Evolutionary conservation across 2,113 vertebrate genomes (phyloP), one percentile per base, ranked within the genome.

Genomic region (Calidris pygmaea): DNA sequence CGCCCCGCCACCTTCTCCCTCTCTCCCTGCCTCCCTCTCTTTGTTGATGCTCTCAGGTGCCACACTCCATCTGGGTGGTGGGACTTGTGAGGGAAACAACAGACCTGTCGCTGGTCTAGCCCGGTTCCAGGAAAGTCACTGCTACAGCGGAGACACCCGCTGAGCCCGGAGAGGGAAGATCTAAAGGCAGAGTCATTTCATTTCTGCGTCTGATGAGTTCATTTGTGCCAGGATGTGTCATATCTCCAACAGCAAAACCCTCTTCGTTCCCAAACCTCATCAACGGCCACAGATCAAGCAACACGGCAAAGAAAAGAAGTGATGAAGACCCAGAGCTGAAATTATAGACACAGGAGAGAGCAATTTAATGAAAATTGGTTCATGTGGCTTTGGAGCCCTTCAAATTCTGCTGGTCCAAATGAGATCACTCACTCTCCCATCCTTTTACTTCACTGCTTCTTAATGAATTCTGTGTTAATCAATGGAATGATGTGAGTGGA

Each of bases 31-130:
- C 50, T 83, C 52, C 27, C 62, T 41, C 24, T 67, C 67, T 56
- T 22, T 78, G 35, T 80, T 80, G 81, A 59, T 87, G 95, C 87
- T 94, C 72, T 87, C 95, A 91, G 90, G 90, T 96, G 80, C 7
- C 15, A 30, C 56, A 32, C 58, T 68, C 90, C 78, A 87, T 56
- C 71, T 82, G 94, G 81, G n/a, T 26, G 55, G 71, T 85, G 82
- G 78, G 90, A 87, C n/a, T 65, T 67, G 80, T 41, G 77, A 93
- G 72, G 68, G 65, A 87, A 85, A 94, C 92, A 93, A 55, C 78
- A 90, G 83, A 60, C 47, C 60, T 81, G 59, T 30, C 35, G 21
- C 58, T 14, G 55, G 81, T 23, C 14, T 70, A 70, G 7, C 56
- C 59, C 50, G 3, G 0, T 39, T 52, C 87, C 82, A 35, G 68